Evolutionary conservation across 2,888 invertebrate genomes (phyloP).

Genomic region (Ptilodon capucinus): DNA sequence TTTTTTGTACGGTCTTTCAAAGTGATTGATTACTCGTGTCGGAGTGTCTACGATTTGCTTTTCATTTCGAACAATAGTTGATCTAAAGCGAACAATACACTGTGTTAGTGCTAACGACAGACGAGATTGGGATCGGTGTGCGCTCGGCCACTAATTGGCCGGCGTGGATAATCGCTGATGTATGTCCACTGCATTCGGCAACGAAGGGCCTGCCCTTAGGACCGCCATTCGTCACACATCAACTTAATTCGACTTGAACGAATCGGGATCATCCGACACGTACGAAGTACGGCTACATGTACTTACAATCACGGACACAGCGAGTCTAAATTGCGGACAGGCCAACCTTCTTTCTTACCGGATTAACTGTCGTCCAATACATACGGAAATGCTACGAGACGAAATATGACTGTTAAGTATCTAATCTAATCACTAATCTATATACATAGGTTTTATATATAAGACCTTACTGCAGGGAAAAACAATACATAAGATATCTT

Average conservation of each 20-base stretch:
- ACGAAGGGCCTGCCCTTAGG: conserved; percentile 46
- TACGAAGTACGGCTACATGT: conserved; percentile 5
- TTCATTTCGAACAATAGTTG: conserved; percentile 43
- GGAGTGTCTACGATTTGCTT: conserved; percentile 20
- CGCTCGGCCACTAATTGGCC: conserved; percentile 66
- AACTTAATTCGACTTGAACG: conserved; percentile 52
- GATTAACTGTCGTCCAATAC: too few relatives aligned
- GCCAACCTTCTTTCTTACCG: too few relatives aligned
- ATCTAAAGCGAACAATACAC: conserved; percentile 45
- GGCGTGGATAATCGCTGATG: conserved; percentile 70
- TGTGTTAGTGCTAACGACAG: conserved; percentile 45
- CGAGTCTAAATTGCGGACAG: too few relatives aligned
- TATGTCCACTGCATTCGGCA: conserved; percentile 53
- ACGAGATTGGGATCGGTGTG: conserved; percentile 48
- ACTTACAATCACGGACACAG: background rate
- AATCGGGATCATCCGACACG: conserved; percentile 47
- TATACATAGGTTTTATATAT: too few relatives aligned
- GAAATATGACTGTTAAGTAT: too few relatives aligned
- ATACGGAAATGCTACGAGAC: too few relatives aligned
- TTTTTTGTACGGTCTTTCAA: background rate
- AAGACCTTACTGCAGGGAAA: too few relatives aligned
- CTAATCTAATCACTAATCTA: too few relatives aligned
- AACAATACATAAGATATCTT: too few relatives aligned
- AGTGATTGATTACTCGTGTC: conserved; percentile 23
- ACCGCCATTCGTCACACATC: conserved; percentile 59